Percentiles rank a stretch among this genome's conserved stretches.
Evolutionary conservation across 2,888 invertebrate species (phyloP).

Genomic region (Hermaeophaga mercurialis): DNA sequence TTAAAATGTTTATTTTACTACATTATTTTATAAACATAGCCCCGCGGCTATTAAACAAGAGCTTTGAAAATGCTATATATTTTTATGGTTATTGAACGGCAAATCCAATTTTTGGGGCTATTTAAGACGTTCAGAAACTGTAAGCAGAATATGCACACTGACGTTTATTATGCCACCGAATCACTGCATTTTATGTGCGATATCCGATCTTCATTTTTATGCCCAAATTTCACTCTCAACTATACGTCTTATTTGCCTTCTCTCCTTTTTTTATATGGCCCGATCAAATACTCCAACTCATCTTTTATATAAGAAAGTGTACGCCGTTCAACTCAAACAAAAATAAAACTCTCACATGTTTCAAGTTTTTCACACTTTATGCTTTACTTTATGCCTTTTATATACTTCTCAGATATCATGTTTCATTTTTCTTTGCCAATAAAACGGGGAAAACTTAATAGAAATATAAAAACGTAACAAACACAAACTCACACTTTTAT

Average conservation of each 20-base stretch:
- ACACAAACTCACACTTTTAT: too few relatives aligned
- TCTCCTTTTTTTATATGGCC: constrained; percentile 23
- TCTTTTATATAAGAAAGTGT: constrained; percentile 8
- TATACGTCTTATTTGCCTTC: constrained; percentile 27
- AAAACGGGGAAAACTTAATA: constrained; percentile 1
- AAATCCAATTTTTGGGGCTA: constrained; percentile 59
- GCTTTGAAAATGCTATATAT: constrained; percentile 57
- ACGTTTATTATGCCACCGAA: constrained; percentile 54
- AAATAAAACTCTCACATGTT: constrained; percentile 9
- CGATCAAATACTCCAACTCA: constrained; percentile 12
- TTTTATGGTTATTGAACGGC: constrained; percentile 60
- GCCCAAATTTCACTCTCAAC: constrained; percentile 44
- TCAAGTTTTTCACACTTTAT: constrained; percentile 6
- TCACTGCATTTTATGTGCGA: constrained; percentile 53
- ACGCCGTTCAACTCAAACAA: neutral
- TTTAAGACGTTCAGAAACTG: constrained; percentile 54
- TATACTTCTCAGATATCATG: constrained; percentile 1
- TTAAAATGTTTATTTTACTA: constrained; percentile 58
- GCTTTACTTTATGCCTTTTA: constrained; percentile 7
- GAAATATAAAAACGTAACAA: constrained; percentile 1
- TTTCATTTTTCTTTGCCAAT: constrained; percentile 2
- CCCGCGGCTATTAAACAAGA: constrained; percentile 57
- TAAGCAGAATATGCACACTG: constrained; percentile 54
- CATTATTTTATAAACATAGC: constrained; percentile 60
- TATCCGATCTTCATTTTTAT: constrained; percentile 52